phyloP scores from a whole-genome alignment of 2,113 vertebrate genomes.

The Psilopogon haemacephalus region DNA sequence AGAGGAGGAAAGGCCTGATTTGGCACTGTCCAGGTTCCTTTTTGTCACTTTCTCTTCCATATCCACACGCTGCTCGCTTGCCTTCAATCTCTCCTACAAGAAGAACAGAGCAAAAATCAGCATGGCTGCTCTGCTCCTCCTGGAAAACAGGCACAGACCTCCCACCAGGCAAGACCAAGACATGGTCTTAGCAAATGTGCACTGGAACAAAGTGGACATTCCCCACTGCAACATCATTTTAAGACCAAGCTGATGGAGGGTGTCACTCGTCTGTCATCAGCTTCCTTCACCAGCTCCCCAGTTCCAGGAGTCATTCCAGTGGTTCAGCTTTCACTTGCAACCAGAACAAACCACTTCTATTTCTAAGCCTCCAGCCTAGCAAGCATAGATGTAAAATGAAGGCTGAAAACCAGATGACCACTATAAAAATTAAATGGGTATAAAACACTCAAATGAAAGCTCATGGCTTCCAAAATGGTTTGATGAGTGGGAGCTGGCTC shows the following conservation, averaged over 20 bases:
- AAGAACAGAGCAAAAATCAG: not conserved
- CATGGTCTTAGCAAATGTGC: not conserved
- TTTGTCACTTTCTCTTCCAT: slow-evolving; percentile 88
- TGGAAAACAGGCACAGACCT: not conserved
- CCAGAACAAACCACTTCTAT: not conserved
- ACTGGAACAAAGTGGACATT: not conserved
- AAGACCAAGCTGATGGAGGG: not conserved
- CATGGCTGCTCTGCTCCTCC: not conserved
- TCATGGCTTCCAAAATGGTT: not conserved
- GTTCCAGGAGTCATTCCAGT: not conserved
- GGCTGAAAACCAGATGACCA: not conserved
- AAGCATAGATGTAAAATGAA: not conserved
- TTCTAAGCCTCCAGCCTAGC: not conserved
- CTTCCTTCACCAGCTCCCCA: not conserved
- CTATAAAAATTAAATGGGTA: not conserved
- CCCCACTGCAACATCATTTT: not conserved
- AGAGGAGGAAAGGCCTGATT: slow-evolving; percentile 75
- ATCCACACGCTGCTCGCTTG: slow-evolving; percentile 83
- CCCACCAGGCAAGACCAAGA: not conserved
- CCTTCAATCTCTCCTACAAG: slow-evolving; percentile 90
- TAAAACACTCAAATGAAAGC: not conserved
- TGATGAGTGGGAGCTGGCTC: not conserved
- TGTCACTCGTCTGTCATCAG: not conserved
- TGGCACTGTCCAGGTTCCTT: slow-evolving; percentile 77
- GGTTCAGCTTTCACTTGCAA: not conserved